Percentiles rank a stretch among this genome's conserved stretches.
These are phyloP conservation scores for Phrixothrix hirtus DNA, from an alignment of 2,888 invertebrate genomes.

Conservation along the genomic window DNA sequence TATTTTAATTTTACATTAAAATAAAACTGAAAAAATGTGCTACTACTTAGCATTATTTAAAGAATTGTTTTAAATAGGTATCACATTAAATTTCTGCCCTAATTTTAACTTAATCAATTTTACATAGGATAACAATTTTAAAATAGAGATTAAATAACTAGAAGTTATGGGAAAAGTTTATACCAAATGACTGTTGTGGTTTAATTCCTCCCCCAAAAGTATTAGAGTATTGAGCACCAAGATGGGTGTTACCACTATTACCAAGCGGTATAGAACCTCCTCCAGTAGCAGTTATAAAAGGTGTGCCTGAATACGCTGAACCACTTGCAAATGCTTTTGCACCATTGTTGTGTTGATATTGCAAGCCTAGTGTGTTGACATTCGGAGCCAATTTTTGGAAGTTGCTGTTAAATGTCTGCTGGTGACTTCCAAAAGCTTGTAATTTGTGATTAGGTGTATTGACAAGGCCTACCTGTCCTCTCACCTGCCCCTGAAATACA, in stretches of 20 bases:
- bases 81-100: too few relatives aligned
- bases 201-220: not conserved
- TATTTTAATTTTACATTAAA: too few relatives aligned
- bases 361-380: not conserved
- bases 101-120: too few relatives aligned
- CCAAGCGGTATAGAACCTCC: not conserved
- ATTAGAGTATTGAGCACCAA: not conserved
- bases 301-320: not conserved
- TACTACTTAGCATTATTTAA: too few relatives aligned
- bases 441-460: not conserved
- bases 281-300: not conserved
- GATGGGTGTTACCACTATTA: not conserved
- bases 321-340: not conserved
- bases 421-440: not conserved
- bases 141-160: too few relatives aligned
- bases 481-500: not conserved
- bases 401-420: not conserved
- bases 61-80: too few relatives aligned
- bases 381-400: not conserved
- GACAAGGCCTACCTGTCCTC: not conserved
- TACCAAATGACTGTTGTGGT: not conserved
- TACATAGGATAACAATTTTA: too few relatives aligned
- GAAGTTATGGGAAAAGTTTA: not conserved
- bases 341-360: slow-evolving; percentile 1
- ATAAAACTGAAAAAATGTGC: too few relatives aligned